Evolutionary conservation across 2,888 invertebrate species (phyloP), one percentile per base, ranked within the genome.

Genomic region (Empis livida): DNA sequence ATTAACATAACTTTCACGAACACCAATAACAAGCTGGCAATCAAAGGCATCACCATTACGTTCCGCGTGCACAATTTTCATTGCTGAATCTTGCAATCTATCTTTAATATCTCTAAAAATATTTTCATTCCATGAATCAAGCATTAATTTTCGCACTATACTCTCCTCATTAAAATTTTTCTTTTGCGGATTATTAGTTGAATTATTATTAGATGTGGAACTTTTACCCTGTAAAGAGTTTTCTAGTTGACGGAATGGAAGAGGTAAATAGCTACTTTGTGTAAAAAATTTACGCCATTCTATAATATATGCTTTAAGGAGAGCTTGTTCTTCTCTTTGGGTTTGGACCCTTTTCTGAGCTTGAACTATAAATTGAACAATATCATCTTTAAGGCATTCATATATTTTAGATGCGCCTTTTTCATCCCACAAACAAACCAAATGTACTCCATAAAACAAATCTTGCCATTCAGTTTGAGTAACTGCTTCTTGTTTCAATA

Each of bases 281-380:
- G 93, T 90, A 65, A 95, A 96, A 73, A 96, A 99, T 65, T 93
- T 94, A 44, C 92, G 80, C 99, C 99, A 99, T 71, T 99, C 97
- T 8, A 85, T 81, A 57, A 97, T 97, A 67, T 99, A 99, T 1
- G 95, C 90, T 68, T 92, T 93, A 9, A 99, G 74, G 35, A 99
- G 75, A 1, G 94, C 92, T 64, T 95, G 93, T 59, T 97, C 96
- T 62, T 96, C 95, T 53, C 89, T 79, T 62, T 95, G 90, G 1
- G 88, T 83, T 54, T 93, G 73, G 2, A 99, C 95, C 58, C 91
- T 76, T 59, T 78, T 79, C 67, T 94, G 93, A 30, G 94, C 94
- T 65, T 92, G 86, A 63, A 86, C 86, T 56, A 96, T 95, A 67
- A 94, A 96, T 63, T 90, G 86, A 62, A 90, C 82, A 53, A 96